Evolutionary conservation across 2,888 invertebrate species (phyloP), one percentile per base, ranked within the genome.

Genomic region (Synergus umbraculus): DNA sequence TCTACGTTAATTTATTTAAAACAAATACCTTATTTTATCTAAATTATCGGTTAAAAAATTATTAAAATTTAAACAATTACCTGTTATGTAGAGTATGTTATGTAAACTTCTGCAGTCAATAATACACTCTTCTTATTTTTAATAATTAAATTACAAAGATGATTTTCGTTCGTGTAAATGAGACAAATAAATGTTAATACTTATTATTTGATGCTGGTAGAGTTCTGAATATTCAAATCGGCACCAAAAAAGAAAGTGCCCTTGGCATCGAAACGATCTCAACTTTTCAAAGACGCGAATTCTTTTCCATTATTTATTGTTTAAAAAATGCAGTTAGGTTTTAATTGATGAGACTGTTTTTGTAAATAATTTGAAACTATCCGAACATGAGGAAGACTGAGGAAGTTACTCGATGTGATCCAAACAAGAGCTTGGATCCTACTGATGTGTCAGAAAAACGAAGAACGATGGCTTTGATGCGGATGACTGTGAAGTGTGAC

Each of bases 401-500:
- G 7, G n/a, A 54, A 41, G 15, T 66, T 67, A 43, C 67, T n/a
- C 22, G 22, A 46, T 69, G 12, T n/a, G 44, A 41, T 69, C n/a
- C 10, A 22, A 22, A 22, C 60, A 22, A 60, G 22, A 12, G 22
- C 60, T 60, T 8, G 22, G 60, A 60, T 44, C 69, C 22, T 13
- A 46, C 69, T 69, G 44, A 18, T 8, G 5, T 65, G 12, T 12
- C 4, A 44, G 46, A 13, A 69, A 69, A 43, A 69, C 44, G 44
- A 67, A 15, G 44, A 67, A 13, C 69, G 22, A 69, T 69, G 43
- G 69, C 69, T 46, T 44, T 13, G 18, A 46, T 69, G 22, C 69
- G 69, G 18, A 44, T 54, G 13, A 4, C n/a, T 54, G 83, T 84
- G 9, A 1, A 4, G 2, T 60, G 83, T 84, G 85, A 88, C 87